Percentiles rank a stretch among this genome's conserved stretches.
Conservation (phyloP, 2,113 vertebrate genomes). For the Emydura subglobosa region DNA sequence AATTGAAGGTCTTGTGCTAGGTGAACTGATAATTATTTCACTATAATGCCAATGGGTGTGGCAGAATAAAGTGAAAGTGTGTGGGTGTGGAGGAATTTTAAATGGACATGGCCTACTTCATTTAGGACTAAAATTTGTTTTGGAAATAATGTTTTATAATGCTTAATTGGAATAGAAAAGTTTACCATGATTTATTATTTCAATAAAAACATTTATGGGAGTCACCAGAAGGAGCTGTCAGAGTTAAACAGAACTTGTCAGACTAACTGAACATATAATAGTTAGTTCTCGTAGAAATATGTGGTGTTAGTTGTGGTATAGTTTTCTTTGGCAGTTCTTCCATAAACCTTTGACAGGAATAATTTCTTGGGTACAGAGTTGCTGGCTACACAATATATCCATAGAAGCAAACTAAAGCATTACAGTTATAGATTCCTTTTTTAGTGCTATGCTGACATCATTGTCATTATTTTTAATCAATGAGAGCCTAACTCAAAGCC, state of each 20-base stretch:
- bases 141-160: neutral
- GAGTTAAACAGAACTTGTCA: neutral
- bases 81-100: neutral
- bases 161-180: neutral
- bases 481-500: neutral
- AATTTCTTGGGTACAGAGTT: neutral
- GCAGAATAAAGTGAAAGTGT: neutral
- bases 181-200: neutral
- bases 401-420: neutral
- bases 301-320: neutral
- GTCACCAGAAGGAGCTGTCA: neutral
- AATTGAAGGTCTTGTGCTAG: neutral
- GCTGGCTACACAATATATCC: neutral
- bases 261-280: neutral
- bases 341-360: neutral
- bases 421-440: neutral
- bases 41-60: neutral
- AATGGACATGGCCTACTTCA: neutral
- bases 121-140: slow-evolving; percentile 5
- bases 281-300: neutral
- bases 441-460: neutral
- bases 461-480: neutral
- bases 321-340: neutral
- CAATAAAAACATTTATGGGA: neutral
- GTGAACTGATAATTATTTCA: neutral